Evolutionary conservation across 2,113 vertebrate genomes (phyloP).

Genomic region (Zosterops japonicus): DNA sequence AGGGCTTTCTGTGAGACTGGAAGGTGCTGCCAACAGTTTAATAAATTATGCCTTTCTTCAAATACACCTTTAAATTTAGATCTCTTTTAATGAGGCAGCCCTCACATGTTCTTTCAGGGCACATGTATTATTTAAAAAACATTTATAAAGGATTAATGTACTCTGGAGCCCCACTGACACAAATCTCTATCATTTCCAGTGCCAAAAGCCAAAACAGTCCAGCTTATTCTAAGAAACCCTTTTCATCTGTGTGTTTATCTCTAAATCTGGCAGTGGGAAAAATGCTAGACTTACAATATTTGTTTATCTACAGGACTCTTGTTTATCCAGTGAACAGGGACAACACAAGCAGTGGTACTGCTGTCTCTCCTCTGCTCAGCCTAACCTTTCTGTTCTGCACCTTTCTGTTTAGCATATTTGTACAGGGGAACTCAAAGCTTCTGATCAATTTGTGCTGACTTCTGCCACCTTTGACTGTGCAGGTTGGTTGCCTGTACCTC

Average conservation of each 20-base stretch:
- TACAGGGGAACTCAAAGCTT: background rate
- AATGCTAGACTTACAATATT: background rate
- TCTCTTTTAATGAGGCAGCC: constrained; percentile 31
- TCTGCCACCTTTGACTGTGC: background rate
- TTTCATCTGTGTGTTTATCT: constrained; percentile 11
- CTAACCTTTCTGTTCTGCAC: background rate
- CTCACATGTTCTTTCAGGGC: constrained; percentile 31
- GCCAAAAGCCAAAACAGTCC: constrained; percentile 20
- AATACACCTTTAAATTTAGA: constrained; percentile 35
- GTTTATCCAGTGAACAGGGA: background rate
- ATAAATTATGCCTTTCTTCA: background rate
- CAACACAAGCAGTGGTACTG: background rate
- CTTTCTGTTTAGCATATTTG: background rate
- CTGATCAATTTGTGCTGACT: background rate
- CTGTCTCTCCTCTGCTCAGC: background rate
- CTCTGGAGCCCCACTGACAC: constrained; percentile 38
- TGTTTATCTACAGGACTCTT: background rate
- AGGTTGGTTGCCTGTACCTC: background rate
- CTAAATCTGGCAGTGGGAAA: background rate
- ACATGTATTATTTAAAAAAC: constrained; percentile 62
- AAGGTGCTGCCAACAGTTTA: background rate
- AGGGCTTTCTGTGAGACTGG: background rate
- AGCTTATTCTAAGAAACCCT: background rate
- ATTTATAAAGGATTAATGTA: constrained; percentile 62
- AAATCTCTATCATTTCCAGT: constrained; percentile 25